Evolutionary conservation across 2,113 vertebrate species (phyloP).

Genomic region (Tor tambroides): DNA sequence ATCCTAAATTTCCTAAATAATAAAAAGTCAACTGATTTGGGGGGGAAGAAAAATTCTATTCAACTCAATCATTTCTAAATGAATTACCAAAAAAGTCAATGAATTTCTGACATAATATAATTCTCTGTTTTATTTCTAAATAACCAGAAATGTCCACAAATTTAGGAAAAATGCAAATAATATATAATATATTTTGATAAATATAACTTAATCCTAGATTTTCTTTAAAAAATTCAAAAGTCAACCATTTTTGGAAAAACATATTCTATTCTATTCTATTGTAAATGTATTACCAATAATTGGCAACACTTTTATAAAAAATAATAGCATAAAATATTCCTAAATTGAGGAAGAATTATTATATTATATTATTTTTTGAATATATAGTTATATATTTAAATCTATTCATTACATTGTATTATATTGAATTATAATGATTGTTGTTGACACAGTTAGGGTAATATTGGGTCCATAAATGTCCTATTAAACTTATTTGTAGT

Average conservation of each 20-base stretch:
- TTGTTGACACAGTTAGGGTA: not conserved
- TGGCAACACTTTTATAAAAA: not conserved
- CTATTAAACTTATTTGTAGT: not conserved
- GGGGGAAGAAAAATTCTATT: too few species aligned
- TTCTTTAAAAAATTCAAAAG: not conserved
- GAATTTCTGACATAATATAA: too few species aligned
- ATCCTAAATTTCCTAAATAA: not conserved
- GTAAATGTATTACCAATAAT: not conserved
- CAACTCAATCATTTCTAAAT: too few species aligned
- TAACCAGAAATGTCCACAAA: not conserved
- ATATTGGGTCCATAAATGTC: not conserved
- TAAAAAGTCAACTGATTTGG: too few species aligned
- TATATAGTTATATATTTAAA: not conserved
- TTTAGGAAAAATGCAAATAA: not conserved
- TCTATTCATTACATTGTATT: not conserved
- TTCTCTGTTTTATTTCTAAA: not conserved
- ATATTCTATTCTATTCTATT: too few species aligned
- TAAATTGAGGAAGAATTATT: too few species aligned
- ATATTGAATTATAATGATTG: not conserved
- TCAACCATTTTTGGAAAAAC: too few species aligned
- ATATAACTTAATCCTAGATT: not conserved
- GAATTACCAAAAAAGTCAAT: too few species aligned
- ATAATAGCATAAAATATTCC: too few species aligned
- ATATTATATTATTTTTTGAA: not conserved
- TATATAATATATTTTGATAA: not conserved